phyloP scores from a whole-genome alignment of 2,113 vertebrate species.

The Rhabdornis inornatus region DNA sequence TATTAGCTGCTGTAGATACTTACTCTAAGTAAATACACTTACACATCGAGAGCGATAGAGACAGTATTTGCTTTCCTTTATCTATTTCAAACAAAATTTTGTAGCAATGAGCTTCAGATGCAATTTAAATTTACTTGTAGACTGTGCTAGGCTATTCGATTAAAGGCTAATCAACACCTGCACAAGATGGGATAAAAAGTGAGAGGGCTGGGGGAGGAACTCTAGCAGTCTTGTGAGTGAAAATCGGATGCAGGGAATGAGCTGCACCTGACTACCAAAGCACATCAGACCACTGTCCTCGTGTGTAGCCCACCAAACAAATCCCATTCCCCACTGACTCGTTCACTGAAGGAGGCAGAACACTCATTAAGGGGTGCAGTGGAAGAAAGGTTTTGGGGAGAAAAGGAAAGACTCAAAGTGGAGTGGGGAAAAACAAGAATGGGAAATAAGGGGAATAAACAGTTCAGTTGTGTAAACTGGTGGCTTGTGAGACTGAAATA shows the following conservation, averaged over 20 bases:
- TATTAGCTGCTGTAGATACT: neutral
- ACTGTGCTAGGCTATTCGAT: neutral
- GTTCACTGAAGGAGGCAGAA: neutral
- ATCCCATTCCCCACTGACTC: neutral
- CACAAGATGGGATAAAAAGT: neutral
- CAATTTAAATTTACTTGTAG: neutral
- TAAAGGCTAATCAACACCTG: neutral
- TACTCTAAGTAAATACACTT: neutral
- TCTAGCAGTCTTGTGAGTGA: neutral
- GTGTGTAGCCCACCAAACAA: neutral
- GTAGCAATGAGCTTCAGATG: neutral
- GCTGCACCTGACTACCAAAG: neutral
- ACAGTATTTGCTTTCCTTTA: neutral
- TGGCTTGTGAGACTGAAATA: neutral
- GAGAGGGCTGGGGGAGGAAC: neutral
- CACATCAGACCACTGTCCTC: neutral
- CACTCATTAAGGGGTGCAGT: neutral
- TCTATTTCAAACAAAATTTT: neutral
- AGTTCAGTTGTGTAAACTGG: neutral
- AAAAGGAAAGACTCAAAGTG: neutral
- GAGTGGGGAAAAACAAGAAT: neutral
- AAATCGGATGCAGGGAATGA: fast-evolving
- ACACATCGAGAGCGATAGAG: neutral
- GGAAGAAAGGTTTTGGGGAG: neutral
- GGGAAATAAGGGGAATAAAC: neutral